phyloP scores from a whole-genome alignment of 2,888 invertebrate species.

The Hypercompe scribonia region DNA sequence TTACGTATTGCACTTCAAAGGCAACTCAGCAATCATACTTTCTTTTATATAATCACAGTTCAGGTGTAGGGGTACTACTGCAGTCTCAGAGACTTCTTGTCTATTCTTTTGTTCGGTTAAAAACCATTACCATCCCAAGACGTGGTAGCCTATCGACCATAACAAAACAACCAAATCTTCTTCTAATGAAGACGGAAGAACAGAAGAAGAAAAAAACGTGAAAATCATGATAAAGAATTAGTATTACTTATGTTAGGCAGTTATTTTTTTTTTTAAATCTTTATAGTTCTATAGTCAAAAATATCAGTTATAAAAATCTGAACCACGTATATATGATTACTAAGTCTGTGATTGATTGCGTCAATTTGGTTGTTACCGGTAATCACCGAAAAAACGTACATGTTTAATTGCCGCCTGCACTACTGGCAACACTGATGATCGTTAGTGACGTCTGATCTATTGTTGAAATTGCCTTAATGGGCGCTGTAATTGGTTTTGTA shows the following conservation, averaged over 20 bases:
- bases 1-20: not conserved
- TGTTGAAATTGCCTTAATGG: constrained; percentile 47
- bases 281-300: not conserved
- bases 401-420: constrained; percentile 68
- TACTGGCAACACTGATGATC: constrained; percentile 46
- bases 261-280: not conserved
- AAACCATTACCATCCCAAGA: too few relatives aligned
- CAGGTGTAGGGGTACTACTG: too few relatives aligned
- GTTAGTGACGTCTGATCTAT: constrained; percentile 67
- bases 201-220: too few relatives aligned
- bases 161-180: too few relatives aligned
- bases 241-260: not conserved
- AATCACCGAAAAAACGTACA: constrained; percentile 71
- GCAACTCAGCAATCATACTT: not conserved
- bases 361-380: constrained; percentile 41
- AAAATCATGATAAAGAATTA: not conserved
- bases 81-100: too few relatives aligned
- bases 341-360: constrained; percentile 42
- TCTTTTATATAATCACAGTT: too few relatives aligned
- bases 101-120: too few relatives aligned
- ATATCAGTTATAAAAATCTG: not conserved
- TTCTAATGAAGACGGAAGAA: too few relatives aligned
- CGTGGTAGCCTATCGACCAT: too few relatives aligned
- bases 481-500: constrained; percentile 19
- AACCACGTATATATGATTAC: constrained; percentile 17